phyloP scores from a whole-genome alignment of 2,888 invertebrate genomes.

The Agonopterix alstromeriana region DNA sequence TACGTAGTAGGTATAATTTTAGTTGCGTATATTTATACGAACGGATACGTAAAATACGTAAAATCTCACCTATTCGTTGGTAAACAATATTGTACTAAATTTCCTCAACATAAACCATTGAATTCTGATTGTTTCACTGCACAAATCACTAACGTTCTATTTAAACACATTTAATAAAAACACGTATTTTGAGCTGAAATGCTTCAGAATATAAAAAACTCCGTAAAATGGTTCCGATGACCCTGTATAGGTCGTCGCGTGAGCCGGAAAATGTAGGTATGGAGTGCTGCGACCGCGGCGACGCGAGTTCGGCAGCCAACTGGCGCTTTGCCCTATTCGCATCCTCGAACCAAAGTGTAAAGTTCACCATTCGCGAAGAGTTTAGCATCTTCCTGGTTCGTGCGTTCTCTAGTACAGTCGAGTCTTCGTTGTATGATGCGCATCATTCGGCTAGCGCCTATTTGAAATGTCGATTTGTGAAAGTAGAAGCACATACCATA shows the following conservation, averaged over 20 bases:
- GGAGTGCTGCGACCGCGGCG: conserved; percentile 36
- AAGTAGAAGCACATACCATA: conserved; percentile 34
- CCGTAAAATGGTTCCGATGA: conserved; percentile 19
- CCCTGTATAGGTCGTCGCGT: conserved; percentile 39
- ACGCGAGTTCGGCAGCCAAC: conserved; percentile 59
- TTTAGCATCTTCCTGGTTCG: conserved; percentile 28
- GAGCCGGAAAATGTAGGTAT: conserved; percentile 27
- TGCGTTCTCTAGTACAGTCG: conserved; percentile 13
- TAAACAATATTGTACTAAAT: not conserved
- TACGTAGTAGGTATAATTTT: not conserved
- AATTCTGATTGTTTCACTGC: not conserved
- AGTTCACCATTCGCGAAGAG: conserved; percentile 52
- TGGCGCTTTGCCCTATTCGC: conserved; percentile 66
- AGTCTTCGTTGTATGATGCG: not conserved
- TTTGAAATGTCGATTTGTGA: not conserved
- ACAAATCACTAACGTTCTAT: not conserved
- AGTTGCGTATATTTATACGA: not conserved
- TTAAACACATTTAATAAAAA: not conserved
- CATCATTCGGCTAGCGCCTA: too few relatives aligned
- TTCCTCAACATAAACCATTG: not conserved
- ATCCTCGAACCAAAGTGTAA: conserved; percentile 52
- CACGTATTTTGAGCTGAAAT: not conserved
- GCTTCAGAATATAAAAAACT: too few relatives aligned
- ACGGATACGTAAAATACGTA: not conserved
- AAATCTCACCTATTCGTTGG: not conserved